Base-by-base conservation (phyloP, 2,113 vertebrate species). In the Dasyprocta punctata region DNA sequence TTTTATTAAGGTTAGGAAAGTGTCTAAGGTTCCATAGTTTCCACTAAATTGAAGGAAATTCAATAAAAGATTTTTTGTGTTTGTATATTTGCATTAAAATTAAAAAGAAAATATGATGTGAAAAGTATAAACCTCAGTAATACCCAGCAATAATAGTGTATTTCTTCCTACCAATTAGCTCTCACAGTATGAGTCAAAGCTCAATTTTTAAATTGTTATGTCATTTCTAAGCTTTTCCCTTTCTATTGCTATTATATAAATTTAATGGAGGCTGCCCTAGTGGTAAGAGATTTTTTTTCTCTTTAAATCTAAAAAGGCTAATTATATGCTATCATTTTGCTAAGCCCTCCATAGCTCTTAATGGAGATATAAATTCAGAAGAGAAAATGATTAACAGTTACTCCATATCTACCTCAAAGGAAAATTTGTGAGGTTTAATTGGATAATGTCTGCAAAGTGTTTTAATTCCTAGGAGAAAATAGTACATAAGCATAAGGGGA, bases 341-440 rank as follows among this genome's bases (percentile, higher is more conserved):
- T 95, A 93, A 96, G 44, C 56, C 7, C 58, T 90, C 26, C 71
- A n/a, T 19, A 95, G 73, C 41, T 96, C 38, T 96, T 94, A 90
- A 86, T 61, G 89, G 67, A 83, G 52, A 90, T 90, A 94, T 85
- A 93, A 93, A 92, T 47, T 94, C 90, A 96, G 81, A 94, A 96
- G 11, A 58, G 38, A 90, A 90, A 93, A 94, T 92, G 86, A 96
- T 89, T 89, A 97, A 90, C 36, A 47, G 28, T 92, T 96, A 92
- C n/a, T 95, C 71, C 56, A 63, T 96, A 90, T 85, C 81, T 91
- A 87, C 63, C 77, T 97, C 90, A 90, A 78, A 96, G 58, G 36
- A 3, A 97, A 97, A 73, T 83, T 52, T 85, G 26, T 73, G 77
- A 96, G 33, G 41, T 94, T 96, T 97, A 97, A 96, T 96, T 97